phyloP scores from a whole-genome alignment of 35 echinoderm and acorn worm species.

The Ophiothrix spiculata region DNA sequence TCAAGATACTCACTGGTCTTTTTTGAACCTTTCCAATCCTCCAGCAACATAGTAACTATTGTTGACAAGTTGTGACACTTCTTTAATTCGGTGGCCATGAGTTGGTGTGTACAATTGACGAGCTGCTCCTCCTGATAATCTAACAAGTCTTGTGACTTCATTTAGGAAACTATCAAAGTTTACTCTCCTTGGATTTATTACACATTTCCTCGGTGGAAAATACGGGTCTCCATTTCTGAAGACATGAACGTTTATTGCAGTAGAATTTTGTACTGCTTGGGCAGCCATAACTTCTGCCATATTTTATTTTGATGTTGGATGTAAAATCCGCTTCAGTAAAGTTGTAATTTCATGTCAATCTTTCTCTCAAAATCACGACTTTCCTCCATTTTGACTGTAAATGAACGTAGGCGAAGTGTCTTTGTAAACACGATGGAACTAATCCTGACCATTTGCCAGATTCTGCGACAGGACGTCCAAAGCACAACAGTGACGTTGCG shows the following conservation, averaged over 20 bases:
- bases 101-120: conserved; percentile 65
- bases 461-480: neutral
- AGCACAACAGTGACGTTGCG: neutral
- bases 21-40: conserved; percentile 75
- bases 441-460: neutral
- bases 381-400: neutral
- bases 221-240: conserved; percentile 76
- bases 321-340: neutral
- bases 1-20: conserved; percentile 70
- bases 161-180: conserved; percentile 70
- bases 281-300: conserved; percentile 11
- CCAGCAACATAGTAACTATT: conserved; percentile 74
- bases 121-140: conserved; percentile 51
- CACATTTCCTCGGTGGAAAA: conserved; percentile 63
- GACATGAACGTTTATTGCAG: conserved; percentile 68
- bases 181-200: conserved; percentile 64
- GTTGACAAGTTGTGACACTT: conserved; percentile 52
- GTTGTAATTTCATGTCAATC: neutral
- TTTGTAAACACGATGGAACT: too few species aligned
- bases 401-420: neutral
- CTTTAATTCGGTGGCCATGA: conserved; percentile 54
- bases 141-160: conserved; percentile 56
- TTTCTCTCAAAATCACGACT: neutral
- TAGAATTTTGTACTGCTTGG: conserved; percentile 8
- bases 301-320: neutral